These are phyloP conservation scores for Blastobasis lacticolella DNA, from an alignment of 2,888 invertebrate species.

Conservation along the genomic window DNA sequence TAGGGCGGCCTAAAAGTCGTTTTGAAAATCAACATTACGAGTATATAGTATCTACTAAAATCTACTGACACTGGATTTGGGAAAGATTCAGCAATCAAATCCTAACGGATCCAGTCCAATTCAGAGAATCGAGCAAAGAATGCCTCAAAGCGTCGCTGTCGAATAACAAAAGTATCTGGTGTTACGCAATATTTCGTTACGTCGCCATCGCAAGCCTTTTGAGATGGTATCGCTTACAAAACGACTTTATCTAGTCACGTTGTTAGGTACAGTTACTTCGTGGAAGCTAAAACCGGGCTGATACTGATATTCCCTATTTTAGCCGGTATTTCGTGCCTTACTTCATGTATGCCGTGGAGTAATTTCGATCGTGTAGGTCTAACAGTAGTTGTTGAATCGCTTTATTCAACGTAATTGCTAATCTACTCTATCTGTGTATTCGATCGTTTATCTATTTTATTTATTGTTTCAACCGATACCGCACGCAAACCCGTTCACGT, in stretches of 20 bases:
- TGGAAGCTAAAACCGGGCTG: slow-evolving; percentile 30
- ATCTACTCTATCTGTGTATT: neutral
- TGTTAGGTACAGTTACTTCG: slow-evolving; percentile 39
- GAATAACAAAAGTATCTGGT: neutral
- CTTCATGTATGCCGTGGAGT: slow-evolving; percentile 2
- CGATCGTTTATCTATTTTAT: too few relatives aligned
- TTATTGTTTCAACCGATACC: too few relatives aligned
- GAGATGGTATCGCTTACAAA: slow-evolving; percentile 38
- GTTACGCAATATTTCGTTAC: slow-evolving; percentile 1
- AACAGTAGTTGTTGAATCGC: slow-evolving; percentile 4
- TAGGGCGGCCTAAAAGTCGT: too few relatives aligned
- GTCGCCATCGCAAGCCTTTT: slow-evolving; percentile 15
- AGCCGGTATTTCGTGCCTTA: slow-evolving; percentile 21
- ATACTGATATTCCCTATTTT: slow-evolving; percentile 32
- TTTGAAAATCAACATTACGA: too few relatives aligned
- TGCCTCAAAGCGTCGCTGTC: neutral
- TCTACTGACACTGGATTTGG: too few relatives aligned
- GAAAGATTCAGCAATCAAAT: too few relatives aligned
- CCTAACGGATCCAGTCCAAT: neutral
- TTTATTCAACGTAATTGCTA: slow-evolving; percentile 7
- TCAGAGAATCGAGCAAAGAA: neutral
- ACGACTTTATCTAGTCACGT: slow-evolving; percentile 46
- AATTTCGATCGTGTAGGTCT: slow-evolving; percentile 9
- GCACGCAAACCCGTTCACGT: too few relatives aligned
- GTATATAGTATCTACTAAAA: too few relatives aligned